Evolutionary conservation across 2,113 vertebrate species (phyloP).

Genomic region (Rhinolophus ferrumequinum): DNA sequence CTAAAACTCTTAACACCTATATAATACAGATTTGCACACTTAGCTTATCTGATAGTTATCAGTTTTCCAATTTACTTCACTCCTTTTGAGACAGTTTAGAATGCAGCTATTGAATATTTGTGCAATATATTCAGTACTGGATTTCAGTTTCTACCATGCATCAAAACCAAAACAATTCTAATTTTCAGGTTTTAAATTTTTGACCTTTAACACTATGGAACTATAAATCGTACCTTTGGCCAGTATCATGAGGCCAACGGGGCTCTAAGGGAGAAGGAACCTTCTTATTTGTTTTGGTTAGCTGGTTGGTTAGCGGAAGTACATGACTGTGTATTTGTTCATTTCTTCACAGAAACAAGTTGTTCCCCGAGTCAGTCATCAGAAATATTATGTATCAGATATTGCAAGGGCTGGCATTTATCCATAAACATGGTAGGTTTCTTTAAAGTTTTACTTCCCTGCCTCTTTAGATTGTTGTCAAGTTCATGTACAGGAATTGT

Average conservation of each 20-base stretch:
- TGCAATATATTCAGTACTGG: background rate
- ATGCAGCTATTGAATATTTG: background rate
- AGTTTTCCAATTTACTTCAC: background rate
- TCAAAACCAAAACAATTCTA: background rate
- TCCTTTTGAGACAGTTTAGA: background rate
- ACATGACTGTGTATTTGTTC: constrained; percentile 81
- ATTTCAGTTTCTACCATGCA: constrained; percentile 22
- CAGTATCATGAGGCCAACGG: background rate
- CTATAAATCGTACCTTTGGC: background rate
- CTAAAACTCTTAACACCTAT: background rate
- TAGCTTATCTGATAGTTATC: background rate
- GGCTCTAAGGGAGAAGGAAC: background rate
- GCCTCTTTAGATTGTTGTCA: background rate
- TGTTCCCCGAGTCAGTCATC: constrained; percentile 98
- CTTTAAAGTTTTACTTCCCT: constrained; percentile 4
- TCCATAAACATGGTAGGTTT: constrained; percentile 98
- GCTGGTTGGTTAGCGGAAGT: background rate
- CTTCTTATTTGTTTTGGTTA: background rate
- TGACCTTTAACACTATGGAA: background rate
- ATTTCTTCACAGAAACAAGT: constrained; percentile 93
- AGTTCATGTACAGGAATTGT: background rate
- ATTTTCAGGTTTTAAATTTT: background rate
- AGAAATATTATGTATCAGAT: constrained; percentile 99
- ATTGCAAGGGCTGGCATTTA: constrained; percentile 97
- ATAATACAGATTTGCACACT: background rate